These are phyloP conservation scores for Ailuropoda melanoleuca DNA, from an alignment of 2,113 vertebrate species.

Conservation along the genomic window DNA sequence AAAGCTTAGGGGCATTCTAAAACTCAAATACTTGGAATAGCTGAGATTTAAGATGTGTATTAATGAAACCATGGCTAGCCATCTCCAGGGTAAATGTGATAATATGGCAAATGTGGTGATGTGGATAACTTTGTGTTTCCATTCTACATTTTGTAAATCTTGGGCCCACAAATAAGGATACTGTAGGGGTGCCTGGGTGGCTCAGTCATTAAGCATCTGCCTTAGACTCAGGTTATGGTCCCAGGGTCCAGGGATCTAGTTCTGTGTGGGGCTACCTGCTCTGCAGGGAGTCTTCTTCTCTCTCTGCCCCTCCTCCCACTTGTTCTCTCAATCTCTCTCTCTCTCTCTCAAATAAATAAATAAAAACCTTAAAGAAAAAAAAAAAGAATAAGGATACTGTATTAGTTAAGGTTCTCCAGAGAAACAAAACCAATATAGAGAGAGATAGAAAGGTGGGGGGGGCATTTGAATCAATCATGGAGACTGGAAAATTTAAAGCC, in stretches of 20 bases:
- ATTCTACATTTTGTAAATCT: conserved; percentile 18
- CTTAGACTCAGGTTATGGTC: too few relatives aligned
- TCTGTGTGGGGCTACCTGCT: too few relatives aligned
- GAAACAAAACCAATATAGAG: not conserved
- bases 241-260: too few relatives aligned
- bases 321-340: not conserved
- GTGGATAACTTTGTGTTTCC: not conserved
- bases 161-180: not conserved
- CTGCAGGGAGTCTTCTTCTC: not conserved
- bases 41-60: not conserved
- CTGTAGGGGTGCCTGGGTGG: not conserved
- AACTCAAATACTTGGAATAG: not conserved
- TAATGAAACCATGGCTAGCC: not conserved
- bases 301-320: not conserved
- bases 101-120: not conserved
- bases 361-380: not conserved
- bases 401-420: not conserved
- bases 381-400: not conserved
- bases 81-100: not conserved
- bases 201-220: too few relatives aligned
- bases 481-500: not conserved
- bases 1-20: not conserved
- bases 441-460: not conserved
- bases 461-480: not conserved
- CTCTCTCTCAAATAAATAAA: not conserved